These are phyloP conservation scores for Apodemia zela DNA, from an alignment of 2,888 invertebrate genomes.

Conservation along the genomic window DNA sequence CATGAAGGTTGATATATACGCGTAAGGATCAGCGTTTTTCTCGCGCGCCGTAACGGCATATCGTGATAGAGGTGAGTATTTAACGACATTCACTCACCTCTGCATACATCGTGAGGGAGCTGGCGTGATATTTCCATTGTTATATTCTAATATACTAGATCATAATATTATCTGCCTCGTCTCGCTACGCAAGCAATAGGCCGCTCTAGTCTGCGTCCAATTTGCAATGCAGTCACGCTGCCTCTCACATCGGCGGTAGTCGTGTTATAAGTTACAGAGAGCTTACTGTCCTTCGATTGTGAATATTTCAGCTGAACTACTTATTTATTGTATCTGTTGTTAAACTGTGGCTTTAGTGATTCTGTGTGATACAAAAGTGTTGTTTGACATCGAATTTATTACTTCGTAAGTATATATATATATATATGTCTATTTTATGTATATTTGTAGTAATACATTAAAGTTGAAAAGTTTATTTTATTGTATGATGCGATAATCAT, in stretches of 20 bases:
- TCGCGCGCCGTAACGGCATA: too few relatives aligned
- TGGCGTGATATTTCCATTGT: too few relatives aligned
- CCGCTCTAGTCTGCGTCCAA: conserved; percentile 18
- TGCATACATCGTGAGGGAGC: too few relatives aligned
- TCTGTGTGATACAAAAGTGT: not conserved
- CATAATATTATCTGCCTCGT: conserved; percentile 3
- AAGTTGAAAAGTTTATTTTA: too few relatives aligned
- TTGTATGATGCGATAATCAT: too few relatives aligned
- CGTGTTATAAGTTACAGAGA: conserved; percentile 39
- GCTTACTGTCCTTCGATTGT: conserved; percentile 19
- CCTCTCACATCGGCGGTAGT: conserved; percentile 49
- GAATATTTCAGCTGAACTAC: conserved; percentile 11
- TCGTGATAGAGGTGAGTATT: too few relatives aligned
- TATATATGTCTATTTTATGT: not conserved
- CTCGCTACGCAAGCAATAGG: conserved; percentile 10
- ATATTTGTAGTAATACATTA: not conserved
- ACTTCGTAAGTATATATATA: not conserved
- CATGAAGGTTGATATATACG: too few relatives aligned
- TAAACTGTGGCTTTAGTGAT: conserved; percentile 7
- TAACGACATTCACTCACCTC: too few relatives aligned
- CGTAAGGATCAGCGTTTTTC: too few relatives aligned
- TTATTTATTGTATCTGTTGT: conserved; percentile 1
- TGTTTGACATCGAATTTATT: not conserved
- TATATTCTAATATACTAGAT: not conserved
- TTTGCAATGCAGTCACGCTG: conserved; percentile 50